Percentiles rank a stretch among this genome's conserved stretches.
Conservation (phyloP, 2,888 invertebrate genomes). For the Catocala sponsa region DNA sequence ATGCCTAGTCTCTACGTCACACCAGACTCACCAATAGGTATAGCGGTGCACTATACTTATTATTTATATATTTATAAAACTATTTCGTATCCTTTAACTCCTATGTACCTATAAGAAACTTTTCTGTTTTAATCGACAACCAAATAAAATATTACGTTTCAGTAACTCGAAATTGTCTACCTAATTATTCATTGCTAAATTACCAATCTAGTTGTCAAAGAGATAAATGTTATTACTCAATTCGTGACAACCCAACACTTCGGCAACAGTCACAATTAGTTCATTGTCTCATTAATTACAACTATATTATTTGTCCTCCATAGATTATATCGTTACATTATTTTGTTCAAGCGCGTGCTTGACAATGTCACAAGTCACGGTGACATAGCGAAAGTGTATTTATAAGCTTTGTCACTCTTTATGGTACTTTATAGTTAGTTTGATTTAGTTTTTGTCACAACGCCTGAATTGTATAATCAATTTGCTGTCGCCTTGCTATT, state of each 20-base stretch:
- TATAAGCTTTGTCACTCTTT: conserved; percentile 39
- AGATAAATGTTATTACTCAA: conserved; percentile 4
- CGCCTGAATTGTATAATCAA: conserved; percentile 25
- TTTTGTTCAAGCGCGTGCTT: conserved; percentile 19
- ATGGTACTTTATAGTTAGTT: conserved; percentile 17
- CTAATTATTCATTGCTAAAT: conserved; percentile 2
- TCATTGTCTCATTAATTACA: conserved; percentile 25
- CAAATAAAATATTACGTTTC: too few relatives aligned
- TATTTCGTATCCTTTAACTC: too few relatives aligned
- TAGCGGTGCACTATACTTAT: too few relatives aligned
- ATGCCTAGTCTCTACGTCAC: too few relatives aligned
- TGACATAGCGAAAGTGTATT: conserved; percentile 55
- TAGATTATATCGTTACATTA: conserved; percentile 25
- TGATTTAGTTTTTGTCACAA: conserved; percentile 32
- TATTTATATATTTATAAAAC: too few relatives aligned
- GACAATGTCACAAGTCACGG: conserved; percentile 53
- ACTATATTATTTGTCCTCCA: conserved; percentile 12
- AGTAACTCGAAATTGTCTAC: neutral
- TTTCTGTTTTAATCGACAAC: too few relatives aligned
- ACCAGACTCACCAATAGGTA: too few relatives aligned
- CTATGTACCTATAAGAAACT: too few relatives aligned
- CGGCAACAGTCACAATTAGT: conserved; percentile 13
- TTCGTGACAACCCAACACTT: conserved; percentile 19
- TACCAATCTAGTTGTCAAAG: neutral
- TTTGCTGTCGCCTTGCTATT: conserved; percentile 15